Percentiles rank a stretch among this genome's conserved stretches.
phyloP scores from a whole-genome alignment of 1,140 invertebrate species.

The Dolichoris vasculosae region DNA sequence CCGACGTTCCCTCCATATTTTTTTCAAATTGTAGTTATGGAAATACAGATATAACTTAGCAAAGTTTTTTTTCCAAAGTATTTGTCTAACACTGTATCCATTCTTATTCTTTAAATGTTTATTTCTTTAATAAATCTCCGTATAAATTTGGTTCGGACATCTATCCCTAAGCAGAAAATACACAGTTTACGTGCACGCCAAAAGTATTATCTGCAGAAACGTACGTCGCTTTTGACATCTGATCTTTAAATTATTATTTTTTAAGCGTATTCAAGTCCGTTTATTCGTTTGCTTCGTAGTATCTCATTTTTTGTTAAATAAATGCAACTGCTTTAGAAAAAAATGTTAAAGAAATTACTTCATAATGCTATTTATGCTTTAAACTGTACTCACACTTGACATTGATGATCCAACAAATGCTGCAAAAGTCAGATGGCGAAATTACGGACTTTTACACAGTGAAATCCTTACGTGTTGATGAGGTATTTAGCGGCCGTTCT shows the following conservation, averaged over 20 bases:
- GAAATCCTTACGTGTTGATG: background rate
- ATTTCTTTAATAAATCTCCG: conserved; percentile 10
- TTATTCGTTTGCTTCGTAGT: background rate
- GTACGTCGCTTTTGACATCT: too few species aligned
- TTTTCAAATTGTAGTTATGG: conserved; percentile 47
- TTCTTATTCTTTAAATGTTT: conserved; percentile 35
- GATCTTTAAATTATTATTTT: too few species aligned
- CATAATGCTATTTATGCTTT: background rate
- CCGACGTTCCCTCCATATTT: background rate
- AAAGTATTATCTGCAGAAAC: background rate
- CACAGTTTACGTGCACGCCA: background rate
- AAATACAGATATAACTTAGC: conserved; percentile 42
- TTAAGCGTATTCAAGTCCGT: background rate
- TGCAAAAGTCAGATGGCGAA: background rate
- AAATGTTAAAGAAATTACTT: background rate
- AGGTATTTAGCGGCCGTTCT: background rate
- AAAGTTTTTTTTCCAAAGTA: conserved; percentile 45
- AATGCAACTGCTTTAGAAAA: too few species aligned
- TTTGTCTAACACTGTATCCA: conserved; percentile 23
- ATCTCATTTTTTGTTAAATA: too few species aligned
- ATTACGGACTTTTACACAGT: background rate
- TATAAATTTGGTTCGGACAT: conserved; percentile 18
- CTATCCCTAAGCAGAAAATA: conserved; percentile 1
- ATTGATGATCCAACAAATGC: background rate
- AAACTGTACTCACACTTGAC: too few species aligned